phyloP scores from a whole-genome alignment of 2,888 invertebrate genomes.

The Altica lythri region DNA sequence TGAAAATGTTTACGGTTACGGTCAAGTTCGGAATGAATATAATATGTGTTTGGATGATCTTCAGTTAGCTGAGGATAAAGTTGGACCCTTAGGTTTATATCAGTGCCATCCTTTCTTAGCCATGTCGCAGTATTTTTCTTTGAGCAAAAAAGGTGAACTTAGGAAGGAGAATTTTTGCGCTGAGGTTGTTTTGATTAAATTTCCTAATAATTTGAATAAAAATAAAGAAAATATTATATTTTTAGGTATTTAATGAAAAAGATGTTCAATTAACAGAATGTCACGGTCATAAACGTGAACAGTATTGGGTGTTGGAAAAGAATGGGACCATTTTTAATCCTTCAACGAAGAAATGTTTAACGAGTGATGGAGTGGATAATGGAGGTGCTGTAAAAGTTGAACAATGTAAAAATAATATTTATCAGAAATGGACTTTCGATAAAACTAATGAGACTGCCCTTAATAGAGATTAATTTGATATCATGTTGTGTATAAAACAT shows the following conservation, averaged over 20 bases:
- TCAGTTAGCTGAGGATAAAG: constrained; percentile 70
- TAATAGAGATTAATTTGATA: no score
- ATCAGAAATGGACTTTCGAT: constrained; percentile 54
- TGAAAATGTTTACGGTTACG: constrained; percentile 77
- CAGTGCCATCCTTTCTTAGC: constrained; percentile 70
- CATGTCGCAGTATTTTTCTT: constrained; percentile 75
- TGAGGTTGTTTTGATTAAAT: constrained; percentile 49
- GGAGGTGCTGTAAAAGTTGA: constrained; percentile 52
- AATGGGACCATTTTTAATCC: constrained; percentile 54
- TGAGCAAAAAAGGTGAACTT: constrained; percentile 72
- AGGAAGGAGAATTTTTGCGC: constrained; percentile 81
- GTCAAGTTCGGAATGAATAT: constrained; percentile 64
- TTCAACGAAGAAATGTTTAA: constrained; percentile 51
- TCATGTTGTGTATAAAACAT: no score
- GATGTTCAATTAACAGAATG: constrained; percentile 60
- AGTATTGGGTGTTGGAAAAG: constrained; percentile 51
- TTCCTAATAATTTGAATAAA: not conserved
- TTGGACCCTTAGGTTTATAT: constrained; percentile 75
- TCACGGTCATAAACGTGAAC: constrained; percentile 56
- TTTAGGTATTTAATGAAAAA: constrained; percentile 54
- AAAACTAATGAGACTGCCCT: constrained; percentile 49
- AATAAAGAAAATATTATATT: not conserved
- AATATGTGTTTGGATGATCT: constrained; percentile 80
- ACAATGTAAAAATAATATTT: constrained; percentile 46
- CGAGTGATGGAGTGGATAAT: constrained; percentile 51